Evolutionary conservation across 2,888 invertebrate species (phyloP).

Genomic region (Netelia fuscicornis): DNA sequence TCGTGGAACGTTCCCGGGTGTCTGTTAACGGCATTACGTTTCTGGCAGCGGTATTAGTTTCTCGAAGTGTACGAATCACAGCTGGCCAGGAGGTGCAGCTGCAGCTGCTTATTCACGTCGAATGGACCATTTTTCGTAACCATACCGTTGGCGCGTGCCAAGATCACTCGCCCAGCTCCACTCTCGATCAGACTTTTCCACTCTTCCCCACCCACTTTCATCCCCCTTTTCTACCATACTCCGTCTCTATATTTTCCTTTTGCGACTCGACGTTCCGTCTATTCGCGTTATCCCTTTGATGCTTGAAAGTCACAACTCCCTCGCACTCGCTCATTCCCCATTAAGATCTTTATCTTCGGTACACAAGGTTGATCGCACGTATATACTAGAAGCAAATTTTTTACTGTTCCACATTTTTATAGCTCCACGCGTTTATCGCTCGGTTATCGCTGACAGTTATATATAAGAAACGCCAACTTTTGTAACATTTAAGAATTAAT

Average conservation of each 20-base stretch:
- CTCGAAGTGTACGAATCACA: constrained; percentile 32
- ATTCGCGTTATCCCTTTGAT: constrained; percentile 57
- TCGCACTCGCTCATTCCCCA: constrained; percentile 39
- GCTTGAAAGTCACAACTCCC: constrained; percentile 47
- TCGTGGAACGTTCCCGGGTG: constrained; percentile 10
- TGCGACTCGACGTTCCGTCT: not conserved
- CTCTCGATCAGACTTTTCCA: constrained; percentile 48
- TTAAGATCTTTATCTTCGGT: constrained; percentile 50
- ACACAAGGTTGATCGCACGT: not conserved
- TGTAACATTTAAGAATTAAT: no score
- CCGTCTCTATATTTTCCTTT: constrained; percentile 3
- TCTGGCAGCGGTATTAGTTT: constrained; percentile 40
- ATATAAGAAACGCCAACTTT: no score
- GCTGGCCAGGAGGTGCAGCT: constrained; percentile 40
- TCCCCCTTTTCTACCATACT: not conserved
- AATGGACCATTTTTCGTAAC: constrained; percentile 42
- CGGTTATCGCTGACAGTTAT: no score
- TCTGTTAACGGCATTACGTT: constrained; percentile 29
- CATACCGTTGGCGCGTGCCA: constrained; percentile 55
- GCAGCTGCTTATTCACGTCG: constrained; percentile 38
- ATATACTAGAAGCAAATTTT: no score
- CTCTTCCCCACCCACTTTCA: constrained; percentile 31
- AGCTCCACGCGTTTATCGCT: no score
- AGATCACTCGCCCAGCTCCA: constrained; percentile 39
- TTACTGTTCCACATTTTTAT: no score